Evolutionary conservation across 2,113 vertebrate genomes (phyloP).

Genomic region (Saimiri boliviensis): DNA sequence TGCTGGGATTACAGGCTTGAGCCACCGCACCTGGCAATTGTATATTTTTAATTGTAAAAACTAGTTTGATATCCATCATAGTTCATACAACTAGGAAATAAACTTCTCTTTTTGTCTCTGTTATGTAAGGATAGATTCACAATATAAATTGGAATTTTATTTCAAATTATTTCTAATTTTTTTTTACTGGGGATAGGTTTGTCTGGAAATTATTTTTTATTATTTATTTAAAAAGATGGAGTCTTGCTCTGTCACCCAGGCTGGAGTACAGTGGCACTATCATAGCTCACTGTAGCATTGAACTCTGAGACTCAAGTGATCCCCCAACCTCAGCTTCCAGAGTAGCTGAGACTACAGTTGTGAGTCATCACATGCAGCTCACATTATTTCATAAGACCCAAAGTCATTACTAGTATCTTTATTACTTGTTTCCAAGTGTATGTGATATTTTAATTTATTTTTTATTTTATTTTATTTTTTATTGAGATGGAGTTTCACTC

Average conservation of each 20-base stretch:
- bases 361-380: background rate
- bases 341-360: background rate
- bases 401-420: background rate
- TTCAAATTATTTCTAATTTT: background rate
- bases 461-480: too few relatives aligned
- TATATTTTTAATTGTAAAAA: too few relatives aligned
- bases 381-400: slow-evolving; percentile 3
- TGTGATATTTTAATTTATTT: slow-evolving; percentile 35
- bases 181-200: too few relatives aligned
- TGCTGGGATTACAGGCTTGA: too few relatives aligned
- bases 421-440: background rate
- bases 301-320: background rate
- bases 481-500: too few relatives aligned
- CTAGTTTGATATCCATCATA: background rate
- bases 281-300: background rate
- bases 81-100: background rate
- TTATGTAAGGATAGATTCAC: slow-evolving; percentile 1
- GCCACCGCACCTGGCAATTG: too few relatives aligned
- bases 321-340: background rate
- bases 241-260: background rate
- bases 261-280: background rate
- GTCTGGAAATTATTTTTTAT: background rate
- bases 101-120: background rate
- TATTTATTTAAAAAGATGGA: background rate
- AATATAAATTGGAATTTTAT: background rate